Evolutionary conservation across 2,888 invertebrate genomes (phyloP), one percentile per base, ranked within the genome.

Genomic region (Hydraecia micacea): DNA sequence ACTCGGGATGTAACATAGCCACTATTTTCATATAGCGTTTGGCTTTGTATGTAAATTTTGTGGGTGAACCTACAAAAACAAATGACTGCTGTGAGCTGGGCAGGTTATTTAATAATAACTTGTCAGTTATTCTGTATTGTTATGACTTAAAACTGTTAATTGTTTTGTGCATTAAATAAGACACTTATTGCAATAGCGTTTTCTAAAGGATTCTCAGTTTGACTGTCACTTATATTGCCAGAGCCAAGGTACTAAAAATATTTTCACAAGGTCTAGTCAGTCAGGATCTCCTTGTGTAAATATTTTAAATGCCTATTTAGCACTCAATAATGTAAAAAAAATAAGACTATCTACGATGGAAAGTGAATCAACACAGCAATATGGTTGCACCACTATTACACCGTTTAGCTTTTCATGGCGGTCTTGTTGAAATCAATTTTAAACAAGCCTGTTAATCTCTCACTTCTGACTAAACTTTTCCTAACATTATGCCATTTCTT

Each of bases 11-110:
- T 42, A 58, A 71, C 42, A 49, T 79, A 67, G n/a, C 18, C 1
- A 60, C 42, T 15, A 55, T 71, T 72, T 84, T 72, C 36, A 52
- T 67, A 71, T 62, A 85, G 49, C 1, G 3, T 65, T n/a, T 28
- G 80, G 62, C 84, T 87, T 84, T 84, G 87, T 87, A 76, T 87
- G 75, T 73, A 62, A 84, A 84, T 84, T 75, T 75, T 62, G 58
- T 67, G 46, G 65, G 32, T 65, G 60, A 75, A 73, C 52, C 28
- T 58, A 62, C 46, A 62, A 85, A 87, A 87, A 87, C 73, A 85
- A 85, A 84, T 78, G 84, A 79, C n/a, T 69, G n/a, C 18, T 36
- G 49, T 52, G 13, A 32, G 25, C n/a, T 62, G 28, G 49, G 18
- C 52, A 42, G 25, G 42, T 63, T 60, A 28, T 74, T 77, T 63